Conservation (phyloP, 2,113 vertebrate species). For the Piprites chloris region DNA sequence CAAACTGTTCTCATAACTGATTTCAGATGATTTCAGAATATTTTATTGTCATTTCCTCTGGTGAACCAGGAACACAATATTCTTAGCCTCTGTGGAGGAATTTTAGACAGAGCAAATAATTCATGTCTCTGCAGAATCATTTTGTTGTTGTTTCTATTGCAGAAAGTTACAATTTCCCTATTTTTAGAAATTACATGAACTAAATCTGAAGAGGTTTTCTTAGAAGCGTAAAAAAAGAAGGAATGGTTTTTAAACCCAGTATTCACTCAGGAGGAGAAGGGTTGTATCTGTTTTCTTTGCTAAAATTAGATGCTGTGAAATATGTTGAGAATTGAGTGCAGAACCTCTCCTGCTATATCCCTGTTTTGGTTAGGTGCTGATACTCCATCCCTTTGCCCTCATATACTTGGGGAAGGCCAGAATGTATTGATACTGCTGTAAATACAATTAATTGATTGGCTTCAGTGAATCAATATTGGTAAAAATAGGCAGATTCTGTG, state of each 20-base stretch:
- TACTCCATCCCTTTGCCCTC: neutral
- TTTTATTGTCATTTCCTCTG: neutral
- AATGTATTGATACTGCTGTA: neutral
- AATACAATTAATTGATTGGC: neutral
- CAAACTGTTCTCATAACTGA: neutral
- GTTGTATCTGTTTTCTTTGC: neutral
- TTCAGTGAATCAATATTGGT: rapidly evolving
- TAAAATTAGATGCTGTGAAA: neutral
- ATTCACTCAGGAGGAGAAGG: neutral
- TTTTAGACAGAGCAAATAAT: neutral
- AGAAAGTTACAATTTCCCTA: neutral
- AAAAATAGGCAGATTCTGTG: neutral
- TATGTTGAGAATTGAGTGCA: neutral
- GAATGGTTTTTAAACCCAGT: neutral
- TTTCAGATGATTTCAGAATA: neutral
- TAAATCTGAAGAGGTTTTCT: neutral
- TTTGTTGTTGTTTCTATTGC: neutral
- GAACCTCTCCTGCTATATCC: neutral
- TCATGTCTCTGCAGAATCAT: neutral
- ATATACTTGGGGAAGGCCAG: neutral
- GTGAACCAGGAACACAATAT: neutral
- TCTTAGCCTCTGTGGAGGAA: neutral
- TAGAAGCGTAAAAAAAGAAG: neutral
- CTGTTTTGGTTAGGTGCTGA: neutral
- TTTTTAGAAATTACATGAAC: neutral